Conservation (phyloP, 1,140 invertebrate genomes). For the Caenorhabditis brenneri region DNA sequence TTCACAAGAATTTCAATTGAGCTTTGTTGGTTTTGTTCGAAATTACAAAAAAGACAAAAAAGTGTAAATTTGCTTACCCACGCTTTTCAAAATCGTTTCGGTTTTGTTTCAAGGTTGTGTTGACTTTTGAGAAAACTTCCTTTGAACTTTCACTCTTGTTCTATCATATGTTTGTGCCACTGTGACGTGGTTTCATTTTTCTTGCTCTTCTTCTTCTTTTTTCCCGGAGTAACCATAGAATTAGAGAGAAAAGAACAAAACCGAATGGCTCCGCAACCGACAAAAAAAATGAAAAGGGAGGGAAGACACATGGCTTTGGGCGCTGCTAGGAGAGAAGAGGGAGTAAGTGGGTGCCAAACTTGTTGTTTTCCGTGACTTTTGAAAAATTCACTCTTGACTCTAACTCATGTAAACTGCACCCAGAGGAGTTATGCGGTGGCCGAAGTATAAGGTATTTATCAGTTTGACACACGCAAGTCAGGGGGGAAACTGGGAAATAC, state of each 20-base stretch:
- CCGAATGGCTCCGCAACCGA: neutral
- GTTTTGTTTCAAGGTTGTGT: neutral
- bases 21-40: constrained; percentile 6
- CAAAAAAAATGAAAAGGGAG: neutral
- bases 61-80: constrained; percentile 19
- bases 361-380: constrained; percentile 43
- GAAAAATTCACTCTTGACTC: constrained; percentile 31
- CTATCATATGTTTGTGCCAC: constrained; percentile 16
- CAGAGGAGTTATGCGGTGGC: constrained; percentile 8
- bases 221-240: neutral
- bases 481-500: neutral
- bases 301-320: constrained; percentile 18
- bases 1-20: neutral
- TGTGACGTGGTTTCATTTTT: constrained; percentile 39
- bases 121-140: neutral
- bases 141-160: constrained; percentile 15
- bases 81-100: constrained; percentile 27
- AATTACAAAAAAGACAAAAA: no score
- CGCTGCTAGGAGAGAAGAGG: constrained; percentile 20
- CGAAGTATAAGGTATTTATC: constrained; percentile 1
- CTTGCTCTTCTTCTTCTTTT: neutral
- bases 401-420: constrained; percentile 42
- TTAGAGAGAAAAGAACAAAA: constrained; percentile 35
- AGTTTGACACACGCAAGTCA: no score
- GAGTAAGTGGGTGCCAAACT: constrained; percentile 19